Evolutionary conservation across 2,797 vertebrate genomes (phyloP).

Genomic region (Hybognathus amarus): DNA sequence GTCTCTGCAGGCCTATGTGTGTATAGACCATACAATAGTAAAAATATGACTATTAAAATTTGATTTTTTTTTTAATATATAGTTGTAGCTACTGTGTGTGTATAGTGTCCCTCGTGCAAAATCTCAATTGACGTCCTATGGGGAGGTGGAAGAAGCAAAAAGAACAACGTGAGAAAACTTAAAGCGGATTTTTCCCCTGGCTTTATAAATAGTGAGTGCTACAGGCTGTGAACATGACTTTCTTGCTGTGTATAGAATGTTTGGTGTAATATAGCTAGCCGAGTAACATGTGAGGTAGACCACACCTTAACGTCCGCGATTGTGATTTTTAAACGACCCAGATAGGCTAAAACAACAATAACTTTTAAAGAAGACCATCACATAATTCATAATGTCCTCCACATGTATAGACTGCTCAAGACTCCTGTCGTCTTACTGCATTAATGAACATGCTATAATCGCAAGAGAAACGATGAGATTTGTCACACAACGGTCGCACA

Average conservation of each 20-base stretch:
- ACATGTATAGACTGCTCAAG: background rate
- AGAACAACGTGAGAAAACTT: conserved; percentile 18
- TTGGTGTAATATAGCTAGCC: background rate
- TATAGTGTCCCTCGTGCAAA: conserved; percentile 9
- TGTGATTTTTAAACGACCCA: background rate
- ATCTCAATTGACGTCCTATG: conserved; percentile 17
- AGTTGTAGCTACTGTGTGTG: conserved; percentile 20
- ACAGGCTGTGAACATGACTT: background rate
- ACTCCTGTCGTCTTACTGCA: background rate
- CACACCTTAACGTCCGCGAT: conserved; percentile 20
- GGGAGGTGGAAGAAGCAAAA: background rate
- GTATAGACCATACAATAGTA: conserved; percentile 6
- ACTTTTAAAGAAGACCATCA: background rate
- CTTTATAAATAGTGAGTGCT: background rate
- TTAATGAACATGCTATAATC: background rate
- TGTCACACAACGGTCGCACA: background rate
- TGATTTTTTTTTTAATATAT: background rate
- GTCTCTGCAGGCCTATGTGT: background rate
- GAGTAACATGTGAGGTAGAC: background rate
- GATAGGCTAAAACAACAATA: background rate
- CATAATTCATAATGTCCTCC: background rate
- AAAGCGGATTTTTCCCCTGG: no score
- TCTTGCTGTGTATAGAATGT: background rate
- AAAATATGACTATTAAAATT: background rate
- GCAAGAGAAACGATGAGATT: background rate